Evolutionary conservation across 2,113 vertebrate genomes (phyloP), one percentile per base, ranked within the genome.

Genomic region (Lagopus muta): DNA sequence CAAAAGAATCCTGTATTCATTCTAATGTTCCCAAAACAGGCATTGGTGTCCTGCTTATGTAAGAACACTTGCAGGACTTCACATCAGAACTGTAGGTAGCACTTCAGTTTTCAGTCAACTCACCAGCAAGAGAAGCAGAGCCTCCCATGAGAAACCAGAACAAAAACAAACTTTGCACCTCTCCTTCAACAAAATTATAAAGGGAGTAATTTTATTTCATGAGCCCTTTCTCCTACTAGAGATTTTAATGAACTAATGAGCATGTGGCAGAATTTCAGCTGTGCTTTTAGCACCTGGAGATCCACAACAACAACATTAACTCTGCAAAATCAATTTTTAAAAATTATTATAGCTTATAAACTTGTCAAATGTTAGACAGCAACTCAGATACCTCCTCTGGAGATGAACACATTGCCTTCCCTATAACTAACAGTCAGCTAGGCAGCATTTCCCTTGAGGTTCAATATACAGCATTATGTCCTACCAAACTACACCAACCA

Each of bases 381-480:
- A 65, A 78, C 38, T 77, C 50, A 69, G 42, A 13, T 76, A 42
- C 13, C 22, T 80, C 30, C 88, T 69, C 74, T 81, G 42, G 10
- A 57, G 83, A 47, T 69, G 80, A 43, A 65, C 4, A 2, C 67
- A 54, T 17, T 85, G 1, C 4, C 50, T 32, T 73, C 81, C 65
- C 57, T 48, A 27, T 28, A 57, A 55, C 74, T 73, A 88, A 71
- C 8, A 71, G 69, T 14, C 82, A 74, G 67, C 36, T 77, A 66
- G 60, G 69, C 50, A 52, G 25, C 15, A 27, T 27, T 27, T 52
- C 50, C 50, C 25, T 52, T 9, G 25, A 52, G 12, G 50, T 52
- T 8, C 50, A 32, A 74, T 19, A 55, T 38, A 58, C 81, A 45
- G 25, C 0, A 0, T 11, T 11, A 36, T 2, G 5, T 45, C 42